phyloP scores from a whole-genome alignment of 1,140 invertebrate genomes.

The Charaxes varanes region DNA sequence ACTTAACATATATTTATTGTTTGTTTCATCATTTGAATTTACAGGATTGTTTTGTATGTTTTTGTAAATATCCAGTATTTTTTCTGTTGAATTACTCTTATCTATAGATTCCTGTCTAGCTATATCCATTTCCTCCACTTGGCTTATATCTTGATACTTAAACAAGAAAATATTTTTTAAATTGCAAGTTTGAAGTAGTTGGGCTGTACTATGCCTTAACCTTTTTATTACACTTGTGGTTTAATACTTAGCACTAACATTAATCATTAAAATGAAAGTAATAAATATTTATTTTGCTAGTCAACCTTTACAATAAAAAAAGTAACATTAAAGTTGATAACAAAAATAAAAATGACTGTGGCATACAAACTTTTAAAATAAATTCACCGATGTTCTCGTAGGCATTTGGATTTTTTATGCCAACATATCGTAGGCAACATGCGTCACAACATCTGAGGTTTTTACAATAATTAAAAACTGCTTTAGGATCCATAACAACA shows the following conservation, averaged over 20 bases:
- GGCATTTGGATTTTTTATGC: conserved; percentile 38
- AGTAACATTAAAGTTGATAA: background rate
- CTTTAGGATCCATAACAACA: conserved; percentile 37
- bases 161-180: too few relatives aligned
- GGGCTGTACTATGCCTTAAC: too few relatives aligned
- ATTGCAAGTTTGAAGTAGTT: too few relatives aligned
- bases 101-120: background rate
- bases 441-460: conserved; percentile 48
- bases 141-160: conserved; percentile 1
- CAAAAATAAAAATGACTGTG: conserved; percentile 8
- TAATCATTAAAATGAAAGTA: too few relatives aligned
- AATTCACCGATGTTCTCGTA: conserved; percentile 36
- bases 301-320: too few relatives aligned
- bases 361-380: conserved; percentile 22
- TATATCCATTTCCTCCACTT: background rate
- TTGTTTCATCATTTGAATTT: background rate
- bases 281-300: too few relatives aligned
- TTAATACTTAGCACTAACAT: too few relatives aligned
- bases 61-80: background rate
- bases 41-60: background rate
- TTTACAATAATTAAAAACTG: conserved; percentile 41
- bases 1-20: too few relatives aligned
- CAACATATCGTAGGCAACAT: conserved; percentile 50
- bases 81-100: background rate
- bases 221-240: too few relatives aligned